phyloP scores from a whole-genome alignment of 2,888 invertebrate species.

The Aethes cnicana region DNA sequence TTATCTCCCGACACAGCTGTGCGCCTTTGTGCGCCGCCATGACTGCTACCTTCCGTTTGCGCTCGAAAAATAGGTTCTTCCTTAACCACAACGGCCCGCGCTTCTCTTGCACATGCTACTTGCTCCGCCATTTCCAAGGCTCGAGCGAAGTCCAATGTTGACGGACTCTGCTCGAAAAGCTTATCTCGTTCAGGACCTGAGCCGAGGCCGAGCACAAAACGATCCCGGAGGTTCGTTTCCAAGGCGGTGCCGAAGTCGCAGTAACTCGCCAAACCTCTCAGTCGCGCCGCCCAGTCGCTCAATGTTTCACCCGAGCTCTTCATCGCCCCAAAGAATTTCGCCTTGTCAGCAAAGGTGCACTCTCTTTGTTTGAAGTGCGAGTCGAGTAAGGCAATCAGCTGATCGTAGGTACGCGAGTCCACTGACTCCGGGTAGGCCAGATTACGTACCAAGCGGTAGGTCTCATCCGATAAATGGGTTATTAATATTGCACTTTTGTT shows the following conservation, averaged over 20 bases:
- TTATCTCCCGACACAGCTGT: not conserved
- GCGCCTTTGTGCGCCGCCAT: not conserved
- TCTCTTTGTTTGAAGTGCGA: slow-evolving; percentile 34
- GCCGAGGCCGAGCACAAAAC: slow-evolving; percentile 28
- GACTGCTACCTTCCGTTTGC: not conserved
- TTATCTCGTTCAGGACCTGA: slow-evolving; percentile 24
- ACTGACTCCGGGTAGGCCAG: slow-evolving; percentile 24
- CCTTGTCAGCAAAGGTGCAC: slow-evolving; percentile 34
- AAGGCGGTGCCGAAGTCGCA: slow-evolving; percentile 29
- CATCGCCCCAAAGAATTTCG: slow-evolving; percentile 35
- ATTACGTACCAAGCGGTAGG: slow-evolving; percentile 31
- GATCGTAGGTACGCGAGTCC: slow-evolving; percentile 8
- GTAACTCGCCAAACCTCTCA: slow-evolving; percentile 30
- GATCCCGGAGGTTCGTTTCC: slow-evolving; percentile 17
- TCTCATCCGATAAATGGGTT: slow-evolving; percentile 32
- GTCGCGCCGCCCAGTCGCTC: slow-evolving; percentile 34
- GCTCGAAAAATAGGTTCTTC: slow-evolving; percentile 2
- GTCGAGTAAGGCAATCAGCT: slow-evolving; percentile 20
- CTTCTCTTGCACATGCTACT: slow-evolving; percentile 16
- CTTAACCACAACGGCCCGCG: not conserved
- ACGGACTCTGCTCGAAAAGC: slow-evolving; percentile 17
- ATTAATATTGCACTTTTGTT: slow-evolving; percentile 26
- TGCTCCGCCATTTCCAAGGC: slow-evolving; percentile 30
- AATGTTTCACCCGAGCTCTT: slow-evolving; percentile 26
- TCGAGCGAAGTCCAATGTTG: slow-evolving; percentile 7